Evolutionary conservation across 2,797 vertebrate species (phyloP).

Genomic region (Triplophysa bombifrons): DNA sequence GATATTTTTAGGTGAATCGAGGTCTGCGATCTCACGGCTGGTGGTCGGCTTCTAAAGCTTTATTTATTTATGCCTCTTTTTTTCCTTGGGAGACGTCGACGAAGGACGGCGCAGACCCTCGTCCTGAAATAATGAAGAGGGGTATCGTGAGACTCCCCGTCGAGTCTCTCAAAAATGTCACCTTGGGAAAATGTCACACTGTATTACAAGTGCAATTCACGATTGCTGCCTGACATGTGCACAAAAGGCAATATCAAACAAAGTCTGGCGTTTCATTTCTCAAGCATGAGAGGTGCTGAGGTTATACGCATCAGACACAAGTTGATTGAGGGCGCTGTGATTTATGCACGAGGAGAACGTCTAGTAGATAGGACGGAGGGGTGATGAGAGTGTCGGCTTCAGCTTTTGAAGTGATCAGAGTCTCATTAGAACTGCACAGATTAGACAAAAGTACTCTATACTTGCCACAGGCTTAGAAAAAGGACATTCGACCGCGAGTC

Average conservation of each 20-base stretch:
- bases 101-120: neutral
- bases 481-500: conserved; percentile 37
- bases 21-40: conserved; percentile 70
- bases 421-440: conserved; percentile 45
- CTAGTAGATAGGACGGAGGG: conserved; percentile 19
- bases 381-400: conserved; percentile 32
- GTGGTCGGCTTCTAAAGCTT: conserved; percentile 72
- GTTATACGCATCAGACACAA: conserved; percentile 46
- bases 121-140: conserved; percentile 52
- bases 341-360: conserved; percentile 14
- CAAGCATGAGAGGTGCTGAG: conserved; percentile 33
- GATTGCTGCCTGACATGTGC: conserved; percentile 42
- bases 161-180: conserved; percentile 74
- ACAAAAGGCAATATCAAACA: conserved; percentile 41
- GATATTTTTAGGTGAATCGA: conserved; percentile 80
- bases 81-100: conserved; percentile 61
- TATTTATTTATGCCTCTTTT: conserved; percentile 77
- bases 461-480: conserved; percentile 37
- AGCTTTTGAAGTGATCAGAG: conserved; percentile 55
- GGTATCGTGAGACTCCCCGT: conserved; percentile 58
- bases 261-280: conserved; percentile 45
- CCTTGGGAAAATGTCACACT: conserved; percentile 72
- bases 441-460: conserved; percentile 45
- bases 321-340: conserved; percentile 29
- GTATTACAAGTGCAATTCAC: conserved; percentile 56